These are phyloP conservation scores for Drosophila histrio DNA, from an alignment of 2,888 invertebrate genomes.

Conservation along the genomic window DNA sequence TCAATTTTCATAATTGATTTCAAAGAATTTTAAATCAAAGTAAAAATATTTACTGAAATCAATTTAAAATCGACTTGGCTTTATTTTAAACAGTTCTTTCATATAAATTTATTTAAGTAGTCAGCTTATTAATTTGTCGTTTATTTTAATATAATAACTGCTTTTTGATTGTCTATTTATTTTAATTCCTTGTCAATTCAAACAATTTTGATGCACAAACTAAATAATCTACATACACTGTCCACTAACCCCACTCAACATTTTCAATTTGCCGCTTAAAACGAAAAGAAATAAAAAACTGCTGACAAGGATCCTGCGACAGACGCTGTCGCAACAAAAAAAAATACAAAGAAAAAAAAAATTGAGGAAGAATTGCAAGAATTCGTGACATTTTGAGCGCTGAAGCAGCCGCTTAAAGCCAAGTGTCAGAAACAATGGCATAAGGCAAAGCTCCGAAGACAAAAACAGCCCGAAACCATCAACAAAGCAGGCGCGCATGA, in stretches of 20 bases:
- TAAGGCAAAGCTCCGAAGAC: conserved; percentile 47
- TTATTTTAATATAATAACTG: background rate
- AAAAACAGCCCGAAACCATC: conserved; percentile 33
- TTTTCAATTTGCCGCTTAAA: conserved; percentile 19
- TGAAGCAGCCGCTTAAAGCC: conserved; percentile 72
- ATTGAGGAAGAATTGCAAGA: conserved; percentile 34
- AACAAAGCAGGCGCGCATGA: conserved; percentile 29
- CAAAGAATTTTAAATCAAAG: background rate
- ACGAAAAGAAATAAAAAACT: conserved; percentile 36
- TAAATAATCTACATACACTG: conserved; percentile 21
- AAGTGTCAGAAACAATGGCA: conserved; percentile 71
- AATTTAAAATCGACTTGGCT: background rate
- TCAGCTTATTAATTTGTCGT: background rate
- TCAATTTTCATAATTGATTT: background rate
- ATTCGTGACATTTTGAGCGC: conserved; percentile 68
- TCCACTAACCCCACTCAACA: conserved; percentile 14
- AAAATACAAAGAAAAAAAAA: conserved; percentile 14
- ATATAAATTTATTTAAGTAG: background rate
- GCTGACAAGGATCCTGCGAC: conserved; percentile 66
- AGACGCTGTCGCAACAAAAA: conserved; percentile 25
- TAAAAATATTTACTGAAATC: background rate
- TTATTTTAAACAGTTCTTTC: background rate
- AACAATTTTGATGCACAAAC: background rate
- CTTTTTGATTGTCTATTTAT: background rate
- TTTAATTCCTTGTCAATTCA: background rate